Percentiles rank a stretch among this genome's conserved stretches.
Evolutionary conservation across 2,113 vertebrate genomes (phyloP).

Genomic region (Plecotus auritus): DNA sequence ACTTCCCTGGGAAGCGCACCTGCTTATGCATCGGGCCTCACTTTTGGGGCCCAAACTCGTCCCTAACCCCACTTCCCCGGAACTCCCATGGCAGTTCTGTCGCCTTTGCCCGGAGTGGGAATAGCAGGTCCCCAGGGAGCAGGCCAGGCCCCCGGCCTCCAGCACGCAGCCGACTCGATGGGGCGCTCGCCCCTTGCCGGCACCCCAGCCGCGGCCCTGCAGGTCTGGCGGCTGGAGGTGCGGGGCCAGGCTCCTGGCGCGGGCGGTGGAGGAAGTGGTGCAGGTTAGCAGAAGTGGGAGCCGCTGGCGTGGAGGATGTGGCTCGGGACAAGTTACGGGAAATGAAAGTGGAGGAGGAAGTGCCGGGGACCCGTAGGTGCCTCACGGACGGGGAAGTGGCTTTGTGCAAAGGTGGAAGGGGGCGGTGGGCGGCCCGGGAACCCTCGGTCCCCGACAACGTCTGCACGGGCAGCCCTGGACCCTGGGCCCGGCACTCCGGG

Average conservation of each 20-base stretch:
- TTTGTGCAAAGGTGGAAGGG: constrained; percentile 54
- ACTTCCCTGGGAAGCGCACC: neutral
- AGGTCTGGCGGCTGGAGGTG: no score
- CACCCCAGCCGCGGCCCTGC: neutral
- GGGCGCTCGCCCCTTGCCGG: neutral
- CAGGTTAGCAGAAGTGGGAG: constrained; percentile 54
- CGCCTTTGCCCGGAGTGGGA: neutral
- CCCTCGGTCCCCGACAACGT: neutral
- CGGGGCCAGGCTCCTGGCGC: neutral
- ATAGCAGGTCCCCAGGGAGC: fast-evolving
- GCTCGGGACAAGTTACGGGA: constrained; percentile 61
- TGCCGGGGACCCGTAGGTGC: constrained; percentile 30
- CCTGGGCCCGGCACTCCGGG: neutral
- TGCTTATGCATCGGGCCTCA: neutral
- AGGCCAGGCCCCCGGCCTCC: neutral
- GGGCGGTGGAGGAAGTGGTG: neutral
- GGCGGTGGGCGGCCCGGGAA: neutral
- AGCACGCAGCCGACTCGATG: neutral
- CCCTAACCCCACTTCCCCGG: neutral
- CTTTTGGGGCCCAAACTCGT: neutral
- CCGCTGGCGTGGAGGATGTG: constrained; percentile 57
- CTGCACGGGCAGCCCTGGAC: neutral
- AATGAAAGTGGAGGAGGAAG: constrained; percentile 66
- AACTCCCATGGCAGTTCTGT: fast-evolving
- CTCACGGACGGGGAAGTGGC: constrained; percentile 64